Percentiles rank a stretch among this genome's conserved stretches.
Conservation (phyloP, 2,888 invertebrate species). For the Orthonychiurus folsomi region DNA sequence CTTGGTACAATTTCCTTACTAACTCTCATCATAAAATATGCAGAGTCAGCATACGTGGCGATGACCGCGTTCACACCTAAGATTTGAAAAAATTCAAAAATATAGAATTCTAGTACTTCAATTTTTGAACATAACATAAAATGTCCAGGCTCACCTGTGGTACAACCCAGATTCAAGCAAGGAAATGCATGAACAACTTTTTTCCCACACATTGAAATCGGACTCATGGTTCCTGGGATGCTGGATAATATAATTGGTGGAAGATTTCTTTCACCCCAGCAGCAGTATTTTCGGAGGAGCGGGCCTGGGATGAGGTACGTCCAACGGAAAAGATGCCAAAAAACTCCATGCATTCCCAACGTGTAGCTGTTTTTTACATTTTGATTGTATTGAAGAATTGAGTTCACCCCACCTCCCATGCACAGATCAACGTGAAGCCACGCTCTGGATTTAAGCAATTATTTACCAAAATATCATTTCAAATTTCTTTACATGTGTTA, state of each 20-base stretch:
- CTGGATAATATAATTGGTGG: conserved; percentile 37
- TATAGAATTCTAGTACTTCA: not conserved
- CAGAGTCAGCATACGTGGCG: conserved; percentile 33
- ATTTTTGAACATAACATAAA: not conserved
- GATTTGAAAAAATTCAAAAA: conserved; percentile 2
- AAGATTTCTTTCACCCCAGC: conserved; percentile 38
- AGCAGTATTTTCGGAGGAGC: conserved; percentile 31
- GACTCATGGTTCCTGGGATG: conserved; percentile 34
- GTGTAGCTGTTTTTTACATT: conserved; percentile 34
- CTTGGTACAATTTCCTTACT: conserved; percentile 37
- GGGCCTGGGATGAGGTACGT: conserved; percentile 35
- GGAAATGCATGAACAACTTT: conserved; percentile 32
- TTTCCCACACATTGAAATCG: conserved; percentile 29
- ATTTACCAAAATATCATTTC: conserved; percentile 6
- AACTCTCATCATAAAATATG: conserved; percentile 34
- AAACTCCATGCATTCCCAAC: conserved; percentile 37
- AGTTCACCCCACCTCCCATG: conserved; percentile 27
- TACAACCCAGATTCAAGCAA: conserved; percentile 33
- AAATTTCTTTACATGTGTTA: conserved; percentile 1
- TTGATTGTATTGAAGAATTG: conserved; percentile 31
- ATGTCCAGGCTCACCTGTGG: conserved; percentile 23
- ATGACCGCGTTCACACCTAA: conserved; percentile 35
- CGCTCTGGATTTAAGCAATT: too few relatives aligned
- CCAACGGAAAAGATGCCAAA: conserved; percentile 38
- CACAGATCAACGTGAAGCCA: conserved; percentile 38